Conservation (phyloP, 2,113 vertebrate genomes). For the Corythornis vintsioides region DNA sequence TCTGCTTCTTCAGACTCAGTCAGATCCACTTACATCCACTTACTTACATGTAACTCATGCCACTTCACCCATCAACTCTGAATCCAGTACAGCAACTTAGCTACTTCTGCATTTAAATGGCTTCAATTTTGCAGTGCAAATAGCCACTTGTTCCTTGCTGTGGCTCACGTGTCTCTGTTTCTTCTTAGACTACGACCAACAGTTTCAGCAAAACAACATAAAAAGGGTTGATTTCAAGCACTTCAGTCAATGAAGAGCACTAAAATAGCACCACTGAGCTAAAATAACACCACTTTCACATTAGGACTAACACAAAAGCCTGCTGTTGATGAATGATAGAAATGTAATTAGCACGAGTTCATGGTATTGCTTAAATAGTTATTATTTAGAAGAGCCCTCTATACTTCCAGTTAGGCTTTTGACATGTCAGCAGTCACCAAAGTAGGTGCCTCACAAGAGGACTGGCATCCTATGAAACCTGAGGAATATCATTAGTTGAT, state of each 20-base stretch:
- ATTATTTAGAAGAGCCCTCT: constrained; percentile 54
- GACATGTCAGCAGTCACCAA: background rate
- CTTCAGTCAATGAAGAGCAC: constrained; percentile 67
- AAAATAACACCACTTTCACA: constrained; percentile 26
- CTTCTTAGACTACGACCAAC: constrained; percentile 23
- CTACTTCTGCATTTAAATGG: background rate
- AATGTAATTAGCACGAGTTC: constrained; percentile 50
- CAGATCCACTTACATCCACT: constrained; percentile 1
- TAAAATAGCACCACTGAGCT: constrained; percentile 63
- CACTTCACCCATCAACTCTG: background rate
- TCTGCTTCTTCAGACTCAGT: background rate
- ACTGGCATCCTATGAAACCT: background rate
- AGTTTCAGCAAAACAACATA: constrained; percentile 61
- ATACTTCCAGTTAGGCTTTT: constrained; percentile 24
- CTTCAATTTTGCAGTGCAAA: background rate
- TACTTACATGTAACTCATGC: background rate
- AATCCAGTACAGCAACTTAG: background rate
- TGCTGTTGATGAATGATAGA: constrained; percentile 51
- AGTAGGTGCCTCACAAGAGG: background rate
- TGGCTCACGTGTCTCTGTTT: background rate
- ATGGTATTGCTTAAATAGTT: constrained; percentile 25
- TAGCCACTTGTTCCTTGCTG: constrained; percentile 31
- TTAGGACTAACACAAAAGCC: constrained; percentile 45
- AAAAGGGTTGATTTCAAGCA: constrained; percentile 64
- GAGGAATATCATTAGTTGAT: background rate